phyloP scores from a whole-genome alignment of 2,113 vertebrate species.

The Erpornis zantholeuca region DNA sequence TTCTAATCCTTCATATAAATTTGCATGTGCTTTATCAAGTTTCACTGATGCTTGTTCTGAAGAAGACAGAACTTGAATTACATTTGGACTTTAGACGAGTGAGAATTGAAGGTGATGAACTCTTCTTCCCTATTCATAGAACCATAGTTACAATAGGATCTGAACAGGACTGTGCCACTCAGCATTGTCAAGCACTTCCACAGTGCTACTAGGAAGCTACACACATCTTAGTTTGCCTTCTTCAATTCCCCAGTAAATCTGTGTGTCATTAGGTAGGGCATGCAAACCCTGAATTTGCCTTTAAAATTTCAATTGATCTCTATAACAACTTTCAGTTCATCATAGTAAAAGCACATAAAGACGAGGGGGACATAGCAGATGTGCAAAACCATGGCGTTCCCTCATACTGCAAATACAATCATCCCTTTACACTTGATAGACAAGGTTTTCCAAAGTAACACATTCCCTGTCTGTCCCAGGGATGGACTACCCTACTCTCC shows the following conservation, averaged over 20 bases:
- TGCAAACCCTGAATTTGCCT: neutral
- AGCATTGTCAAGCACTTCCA: neutral
- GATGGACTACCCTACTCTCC: neutral
- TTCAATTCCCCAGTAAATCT: neutral
- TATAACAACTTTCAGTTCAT: neutral
- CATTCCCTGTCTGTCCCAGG: accelerated
- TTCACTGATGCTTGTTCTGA: neutral
- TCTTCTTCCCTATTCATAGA: neutral
- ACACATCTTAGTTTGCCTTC: neutral
- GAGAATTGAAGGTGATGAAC: neutral
- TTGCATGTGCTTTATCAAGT: neutral
- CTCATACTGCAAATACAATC: neutral
- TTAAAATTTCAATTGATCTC: neutral
- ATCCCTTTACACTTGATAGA: neutral
- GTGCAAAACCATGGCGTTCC: neutral
- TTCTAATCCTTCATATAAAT: neutral
- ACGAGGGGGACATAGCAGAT: neutral
- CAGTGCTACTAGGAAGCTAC: neutral
- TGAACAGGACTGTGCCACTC: accelerated
- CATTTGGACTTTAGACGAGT: neutral
- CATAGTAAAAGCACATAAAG: neutral
- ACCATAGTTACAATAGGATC: neutral
- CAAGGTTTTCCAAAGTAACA: neutral
- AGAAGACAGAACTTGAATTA: neutral
- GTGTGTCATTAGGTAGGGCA: neutral